A percentile compares a stretch with the other conserved stretches of the same genome.
Conservation (phyloP, 2,113 vertebrate genomes). For the Cynoglossus semilaevis region DNA sequence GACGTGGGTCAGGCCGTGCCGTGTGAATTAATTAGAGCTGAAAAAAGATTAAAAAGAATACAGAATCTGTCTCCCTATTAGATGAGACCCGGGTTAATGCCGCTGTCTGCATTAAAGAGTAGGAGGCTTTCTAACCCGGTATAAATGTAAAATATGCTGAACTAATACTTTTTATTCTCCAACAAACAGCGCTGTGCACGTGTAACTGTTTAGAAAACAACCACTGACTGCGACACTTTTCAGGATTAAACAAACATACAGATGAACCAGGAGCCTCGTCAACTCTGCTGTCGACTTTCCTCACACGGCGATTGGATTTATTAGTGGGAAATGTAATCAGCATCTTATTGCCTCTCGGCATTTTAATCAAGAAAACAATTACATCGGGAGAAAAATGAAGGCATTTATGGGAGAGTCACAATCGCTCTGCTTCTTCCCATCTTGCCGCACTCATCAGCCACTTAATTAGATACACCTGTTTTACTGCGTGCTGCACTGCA, state of each 20-base stretch:
- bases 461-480: no score
- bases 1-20: constrained; percentile 37
- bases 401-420: constrained; percentile 33
- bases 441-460: no score
- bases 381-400: constrained; percentile 10
- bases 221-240: constrained; percentile 31
- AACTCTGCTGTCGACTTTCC: constrained; percentile 21
- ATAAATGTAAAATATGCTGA: constrained; percentile 39
- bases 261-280: constrained; percentile 20
- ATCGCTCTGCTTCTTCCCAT: constrained; percentile 25
- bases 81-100: constrained; percentile 69
- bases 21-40: constrained; percentile 69
- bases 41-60: constrained; percentile 72
- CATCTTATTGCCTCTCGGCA: constrained; percentile 39
- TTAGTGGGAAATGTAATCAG: constrained; percentile 42
- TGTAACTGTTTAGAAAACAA: constrained; percentile 2
- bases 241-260: constrained; percentile 41
- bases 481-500: no score
- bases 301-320: constrained; percentile 37
- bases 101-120: constrained; percentile 36
- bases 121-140: constrained; percentile 34
- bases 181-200: constrained; percentile 22
- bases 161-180: constrained; percentile 32
- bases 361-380: constrained; percentile 41
- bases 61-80: constrained; percentile 61